Evolutionary conservation across 1,140 invertebrate genomes (phyloP), one percentile per base, ranked within the genome.

Genomic region (Caenorhabditis latens): DNA sequence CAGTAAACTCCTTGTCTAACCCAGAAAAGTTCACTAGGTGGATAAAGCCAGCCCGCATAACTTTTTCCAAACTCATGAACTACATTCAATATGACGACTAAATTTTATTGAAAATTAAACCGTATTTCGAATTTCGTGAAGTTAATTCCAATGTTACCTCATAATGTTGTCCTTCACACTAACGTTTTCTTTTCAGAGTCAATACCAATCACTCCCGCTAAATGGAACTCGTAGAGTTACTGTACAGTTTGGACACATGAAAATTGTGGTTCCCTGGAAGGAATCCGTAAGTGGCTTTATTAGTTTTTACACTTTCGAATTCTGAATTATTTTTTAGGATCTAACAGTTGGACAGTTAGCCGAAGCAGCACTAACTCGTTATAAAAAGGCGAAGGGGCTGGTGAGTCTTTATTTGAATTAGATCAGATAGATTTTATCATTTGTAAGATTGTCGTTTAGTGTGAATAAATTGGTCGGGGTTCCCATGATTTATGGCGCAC

Each of bases 161-260:
- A 32, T 32, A 32, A 32, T 32, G 32, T 32, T 32, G 32, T 32
- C 58, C 4, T 13, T 11, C 4, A 61, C 21, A 53, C 9, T 43
- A 42, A 21, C 42, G 43, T 79, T 16, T n/a, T 43, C 40, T 63
- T 83, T 86, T 53, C 86, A 86, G 86, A 84, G 67, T n/a, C 86
- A 86, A 50, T 86, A 83, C 65, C 86, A 86, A 83, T 86, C 46
- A 4, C 71, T 79, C 42, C 71, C 71, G 0, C 71, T 79, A 13
- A 79, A 79, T 50, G 71, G 71, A 79, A 79, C 71, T 24, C 71
- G 71, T 13, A 16, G 71, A 79, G 71, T 79, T 4, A 79, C 71
- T 24, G 71, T 79, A 53, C 71, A 79, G 24, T 79, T 79, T 50
- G 71, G 71, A 14, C 71, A 21, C 8, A 79, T 79, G 46, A 79